phyloP scores from a whole-genome alignment of 2,113 vertebrate genomes.

The Sapayoa aenigma region DNA sequence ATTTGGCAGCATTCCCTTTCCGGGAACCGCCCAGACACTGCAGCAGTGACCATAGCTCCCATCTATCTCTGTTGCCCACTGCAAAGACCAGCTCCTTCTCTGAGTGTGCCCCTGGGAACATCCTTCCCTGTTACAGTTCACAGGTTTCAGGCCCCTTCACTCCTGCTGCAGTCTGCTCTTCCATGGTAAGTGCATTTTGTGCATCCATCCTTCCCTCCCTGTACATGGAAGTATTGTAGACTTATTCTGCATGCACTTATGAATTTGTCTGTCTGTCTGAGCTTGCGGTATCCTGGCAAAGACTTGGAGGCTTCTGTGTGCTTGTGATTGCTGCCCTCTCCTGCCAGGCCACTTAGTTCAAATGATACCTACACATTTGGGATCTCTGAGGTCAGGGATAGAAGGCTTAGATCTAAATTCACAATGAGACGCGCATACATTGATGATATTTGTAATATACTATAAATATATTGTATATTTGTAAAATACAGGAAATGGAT shows the following conservation, averaged over 20 bases:
- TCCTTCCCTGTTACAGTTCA: background rate
- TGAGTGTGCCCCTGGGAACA: accelerated
- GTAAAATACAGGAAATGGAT: background rate
- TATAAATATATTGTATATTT: background rate
- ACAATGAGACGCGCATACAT: background rate
- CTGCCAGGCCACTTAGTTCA: background rate
- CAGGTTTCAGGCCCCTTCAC: background rate
- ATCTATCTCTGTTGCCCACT: background rate
- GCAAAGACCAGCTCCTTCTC: background rate
- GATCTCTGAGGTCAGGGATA: background rate
- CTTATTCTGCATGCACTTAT: background rate
- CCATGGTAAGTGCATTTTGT: background rate
- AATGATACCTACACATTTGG: background rate
- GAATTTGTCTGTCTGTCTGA: background rate
- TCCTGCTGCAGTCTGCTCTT: background rate
- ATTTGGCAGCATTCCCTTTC: background rate
- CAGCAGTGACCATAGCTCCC: background rate
- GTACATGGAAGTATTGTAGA: background rate
- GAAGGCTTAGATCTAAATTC: background rate
- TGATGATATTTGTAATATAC: background rate
- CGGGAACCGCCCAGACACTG: background rate
- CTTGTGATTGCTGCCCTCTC: background rate
- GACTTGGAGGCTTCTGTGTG: background rate
- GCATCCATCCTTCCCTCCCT: background rate
- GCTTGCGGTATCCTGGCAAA: background rate